Percentiles rank a stretch among this genome's conserved stretches.
These are phyloP conservation scores for Dipodomys stephensi DNA, from an alignment of 2,113 vertebrate genomes.

Conservation along the genomic window DNA sequence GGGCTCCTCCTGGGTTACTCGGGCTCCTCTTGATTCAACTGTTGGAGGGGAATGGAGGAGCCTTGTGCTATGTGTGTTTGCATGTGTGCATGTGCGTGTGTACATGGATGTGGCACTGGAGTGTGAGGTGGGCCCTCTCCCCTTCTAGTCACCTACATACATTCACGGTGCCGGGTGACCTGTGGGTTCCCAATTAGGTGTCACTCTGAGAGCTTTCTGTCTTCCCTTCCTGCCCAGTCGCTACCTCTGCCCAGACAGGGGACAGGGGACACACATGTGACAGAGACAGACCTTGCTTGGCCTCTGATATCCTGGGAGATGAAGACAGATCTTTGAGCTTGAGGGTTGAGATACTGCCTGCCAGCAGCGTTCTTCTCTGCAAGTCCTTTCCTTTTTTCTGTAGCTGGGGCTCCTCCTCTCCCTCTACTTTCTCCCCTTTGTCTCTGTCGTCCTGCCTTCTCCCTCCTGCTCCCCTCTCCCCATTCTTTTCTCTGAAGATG, in stretches of 20 bases:
- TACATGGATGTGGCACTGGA: background rate
- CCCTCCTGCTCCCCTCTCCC: background rate
- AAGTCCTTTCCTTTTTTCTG: background rate
- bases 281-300: background rate
- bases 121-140: background rate
- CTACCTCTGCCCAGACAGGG: background rate
- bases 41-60: background rate
- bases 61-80: background rate
- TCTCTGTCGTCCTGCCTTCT: background rate
- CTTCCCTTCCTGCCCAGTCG: background rate
- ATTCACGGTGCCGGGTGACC: background rate
- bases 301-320: background rate
- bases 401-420: background rate
- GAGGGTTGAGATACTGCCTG: background rate
- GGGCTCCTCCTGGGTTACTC: slow-evolving; percentile 61
- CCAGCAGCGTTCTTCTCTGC: background rate
- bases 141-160: background rate
- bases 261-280: background rate
- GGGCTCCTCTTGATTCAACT: slow-evolving; percentile 21
- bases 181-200: background rate
- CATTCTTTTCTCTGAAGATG: slow-evolving; percentile 61
- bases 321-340: background rate
- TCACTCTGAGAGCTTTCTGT: background rate
- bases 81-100: background rate
- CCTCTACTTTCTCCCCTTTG: background rate